Base-by-base conservation (phyloP, 1,140 invertebrate species). In the Brachionus angularis region DNA sequence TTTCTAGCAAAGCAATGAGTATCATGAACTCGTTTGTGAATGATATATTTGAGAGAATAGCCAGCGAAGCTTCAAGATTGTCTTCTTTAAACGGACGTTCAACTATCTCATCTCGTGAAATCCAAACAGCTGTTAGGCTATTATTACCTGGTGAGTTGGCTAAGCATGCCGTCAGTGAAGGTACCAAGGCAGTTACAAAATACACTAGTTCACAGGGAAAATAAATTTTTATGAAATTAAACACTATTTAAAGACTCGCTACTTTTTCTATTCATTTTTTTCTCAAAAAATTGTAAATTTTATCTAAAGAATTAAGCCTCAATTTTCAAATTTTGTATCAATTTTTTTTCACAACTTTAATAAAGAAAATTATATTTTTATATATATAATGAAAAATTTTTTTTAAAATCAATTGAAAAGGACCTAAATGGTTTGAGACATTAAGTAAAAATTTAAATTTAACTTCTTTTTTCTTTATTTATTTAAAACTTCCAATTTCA, bases 141-240 rank as follows among this genome's bases (percentile, higher is more conserved):
- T 75, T 87, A 18, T 76, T 87, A 36, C 85, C 86, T 14, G 86
- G 86, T 72, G 85, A 87, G 75, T 78, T 87, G 74, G 84, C 85
- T 61, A 86, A 86, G 73, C 85, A 86, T 77, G 85, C 85, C 34
- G 83, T 86, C 1, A 82, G 79, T 39, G 85, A 86, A 76, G 84
- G 85, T 36, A 85, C 84, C 55, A 86, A 74, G 25, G 84, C 85
- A 72, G 84, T 84, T 16, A 84, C 84, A 73, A 85, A 85, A 74
- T 85, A 85, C 77, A 85, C 81, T 53, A 81, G 78, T 33, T 42
- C 52, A 72, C 85, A 16, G 7, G 39, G 23, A 39, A 58, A 58
- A 58, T 58, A 58, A 58, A 39, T 21, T 1, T 58, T 7, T 7
- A 8, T n/a, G 39, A 14, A 7, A 14, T 42, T 42, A 3, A 8